Evolutionary conservation across 2,888 invertebrate genomes (phyloP).

Genomic region (Ligdia adustata): DNA sequence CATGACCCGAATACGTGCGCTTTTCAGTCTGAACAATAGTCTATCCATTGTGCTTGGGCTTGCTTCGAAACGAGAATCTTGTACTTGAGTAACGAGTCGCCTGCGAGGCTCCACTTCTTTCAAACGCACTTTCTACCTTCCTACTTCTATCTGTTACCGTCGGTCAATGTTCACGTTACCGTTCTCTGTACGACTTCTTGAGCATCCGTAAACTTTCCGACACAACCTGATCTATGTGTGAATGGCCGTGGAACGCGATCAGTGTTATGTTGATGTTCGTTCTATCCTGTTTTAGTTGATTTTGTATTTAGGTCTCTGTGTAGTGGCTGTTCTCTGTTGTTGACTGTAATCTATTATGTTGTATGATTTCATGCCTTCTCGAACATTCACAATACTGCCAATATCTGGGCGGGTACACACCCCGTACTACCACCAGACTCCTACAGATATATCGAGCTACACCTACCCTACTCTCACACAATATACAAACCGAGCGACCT

Average conservation of each 20-base stretch:
- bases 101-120: conserved; percentile 60
- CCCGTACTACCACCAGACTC: conserved; percentile 79
- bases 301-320: conserved; percentile 80
- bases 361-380: conserved; percentile 83
- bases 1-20: conserved; percentile 65
- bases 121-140: conserved; percentile 65
- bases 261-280: conserved; percentile 64
- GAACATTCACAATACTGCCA: conserved; percentile 82
- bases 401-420: conserved; percentile 77
- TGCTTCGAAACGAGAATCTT: conserved; percentile 71
- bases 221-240: conserved; percentile 53
- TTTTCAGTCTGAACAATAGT: conserved; percentile 64
- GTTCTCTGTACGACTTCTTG: conserved; percentile 51
- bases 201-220: conserved; percentile 51
- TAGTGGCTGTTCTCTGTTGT: conserved; percentile 85
- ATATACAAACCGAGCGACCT: conserved; percentile 66
- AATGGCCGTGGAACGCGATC: conserved; percentile 52
- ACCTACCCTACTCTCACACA: conserved; percentile 79
- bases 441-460: conserved; percentile 81
- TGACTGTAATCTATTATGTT: conserved; percentile 82
- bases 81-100: conserved; percentile 58
- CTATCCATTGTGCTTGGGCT: conserved; percentile 78
- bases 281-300: conserved; percentile 76
- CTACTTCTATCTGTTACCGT: conserved; percentile 57
- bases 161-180: conserved; percentile 54